Percentiles rank a stretch among this genome's conserved stretches.
Evolutionary conservation across 2,113 vertebrate genomes (phyloP).

Genomic region (Entosphenus tridentatus): DNA sequence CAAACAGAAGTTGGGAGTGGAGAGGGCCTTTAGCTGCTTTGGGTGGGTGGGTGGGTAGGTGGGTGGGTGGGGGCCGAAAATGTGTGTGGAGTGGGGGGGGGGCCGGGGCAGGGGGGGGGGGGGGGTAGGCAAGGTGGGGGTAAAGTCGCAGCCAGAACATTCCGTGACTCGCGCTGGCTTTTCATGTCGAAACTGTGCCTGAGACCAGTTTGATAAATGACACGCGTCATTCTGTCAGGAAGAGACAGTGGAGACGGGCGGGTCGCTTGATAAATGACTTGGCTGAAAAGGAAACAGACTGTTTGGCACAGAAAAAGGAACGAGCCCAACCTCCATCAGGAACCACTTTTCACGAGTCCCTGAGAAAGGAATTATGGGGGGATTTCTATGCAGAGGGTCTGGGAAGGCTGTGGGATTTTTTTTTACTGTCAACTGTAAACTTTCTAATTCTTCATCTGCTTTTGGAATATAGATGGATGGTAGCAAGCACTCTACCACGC

Average conservation of each 20-base stretch:
- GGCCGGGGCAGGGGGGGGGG: neutral
- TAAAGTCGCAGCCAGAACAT: neutral
- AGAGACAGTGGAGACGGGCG: constrained; percentile 98
- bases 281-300: constrained; percentile 98
- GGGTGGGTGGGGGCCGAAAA: too few relatives aligned
- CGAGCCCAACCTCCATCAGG: constrained; percentile 66
- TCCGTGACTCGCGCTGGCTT: neutral
- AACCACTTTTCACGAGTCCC: constrained; percentile 22
- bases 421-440: too few relatives aligned
- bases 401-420: too few relatives aligned
- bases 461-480: too few relatives aligned
- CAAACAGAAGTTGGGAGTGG: too few relatives aligned
- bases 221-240: constrained; percentile 99
- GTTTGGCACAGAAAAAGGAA: constrained; percentile 55
- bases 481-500: too few relatives aligned
- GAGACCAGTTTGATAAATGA: constrained; percentile 99
- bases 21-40: too few relatives aligned
- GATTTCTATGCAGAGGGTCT: neutral
- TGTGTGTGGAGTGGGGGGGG: constrained; percentile 3
- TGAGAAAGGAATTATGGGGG: constrained; percentile 7
- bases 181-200: neutral
- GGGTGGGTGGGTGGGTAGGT: too few relatives aligned
- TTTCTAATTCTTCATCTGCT: too few relatives aligned
- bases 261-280: constrained; percentile 86
- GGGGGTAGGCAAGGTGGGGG: neutral